Percentiles rank a stretch among this genome's conserved stretches.
phyloP scores from a whole-genome alignment of 2,888 invertebrate genomes.

The Mythimna ferrago region DNA sequence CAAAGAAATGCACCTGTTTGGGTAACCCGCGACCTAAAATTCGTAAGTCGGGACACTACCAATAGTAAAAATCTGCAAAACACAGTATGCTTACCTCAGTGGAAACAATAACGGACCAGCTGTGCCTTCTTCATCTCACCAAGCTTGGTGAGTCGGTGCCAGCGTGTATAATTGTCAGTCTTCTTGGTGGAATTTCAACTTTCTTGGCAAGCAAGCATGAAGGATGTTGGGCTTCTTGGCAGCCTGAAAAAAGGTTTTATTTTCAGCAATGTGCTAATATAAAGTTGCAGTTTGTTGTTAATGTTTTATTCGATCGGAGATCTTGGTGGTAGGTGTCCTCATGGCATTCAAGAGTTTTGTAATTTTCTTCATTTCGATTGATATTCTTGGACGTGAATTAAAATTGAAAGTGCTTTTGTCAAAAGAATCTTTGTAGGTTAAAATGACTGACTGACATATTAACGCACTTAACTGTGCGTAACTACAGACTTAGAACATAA shows the following conservation, averaged over 20 bases:
- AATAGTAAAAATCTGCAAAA: not conserved
- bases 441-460: no score
- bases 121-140: conserved; percentile 99
- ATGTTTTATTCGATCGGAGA: conserved; percentile 83
- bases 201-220: conserved; percentile 94
- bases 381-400: not conserved
- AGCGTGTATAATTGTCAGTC: no score
- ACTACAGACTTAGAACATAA: no score
- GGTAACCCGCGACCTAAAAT: no score
- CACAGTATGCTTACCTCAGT: conserved; percentile 94
- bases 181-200: no score
- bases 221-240: conserved; percentile 97
- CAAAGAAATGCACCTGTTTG: no score
- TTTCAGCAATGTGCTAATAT: conserved; percentile 29
- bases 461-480: no score
- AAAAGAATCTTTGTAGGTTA: no score
- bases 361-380: conserved; percentile 83
- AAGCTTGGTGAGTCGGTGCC: conserved; percentile 84
- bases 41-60: no score
- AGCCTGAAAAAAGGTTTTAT: conserved; percentile 79
- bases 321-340: conserved; percentile 89
- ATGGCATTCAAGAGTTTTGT: conserved; percentile 80
- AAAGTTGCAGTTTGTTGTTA: accelerated
- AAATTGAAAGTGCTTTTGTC: no score
- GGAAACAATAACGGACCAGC: conserved; percentile 97